A percentile compares a stretch with the other conserved stretches of the same genome.
phyloP scores from a whole-genome alignment of 2,888 invertebrate genomes.

The Priocnemis perturbator region DNA sequence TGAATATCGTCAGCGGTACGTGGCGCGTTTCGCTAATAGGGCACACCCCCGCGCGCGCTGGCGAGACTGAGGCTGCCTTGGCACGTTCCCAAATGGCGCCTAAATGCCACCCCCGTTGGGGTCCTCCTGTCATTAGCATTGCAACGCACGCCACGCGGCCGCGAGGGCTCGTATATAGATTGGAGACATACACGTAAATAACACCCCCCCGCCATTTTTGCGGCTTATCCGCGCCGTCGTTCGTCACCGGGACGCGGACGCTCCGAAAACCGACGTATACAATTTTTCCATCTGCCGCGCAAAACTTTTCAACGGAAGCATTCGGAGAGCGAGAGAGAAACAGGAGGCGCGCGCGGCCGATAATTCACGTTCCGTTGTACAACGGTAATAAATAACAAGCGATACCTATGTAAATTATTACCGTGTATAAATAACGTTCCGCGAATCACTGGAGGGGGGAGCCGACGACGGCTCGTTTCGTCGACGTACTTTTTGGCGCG shows the following conservation, averaged over 20 bases:
- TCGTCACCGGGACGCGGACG: too few species aligned
- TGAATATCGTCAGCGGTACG: slow-evolving; percentile 54
- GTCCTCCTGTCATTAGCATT: slow-evolving; percentile 64
- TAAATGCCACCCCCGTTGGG: slow-evolving; percentile 48
- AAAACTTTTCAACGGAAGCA: too few species aligned
- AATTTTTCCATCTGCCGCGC: too few species aligned
- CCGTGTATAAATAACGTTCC: slow-evolving; percentile 4
- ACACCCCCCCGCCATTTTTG: too few species aligned
- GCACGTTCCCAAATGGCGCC: slow-evolving; percentile 62
- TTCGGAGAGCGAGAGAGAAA: too few species aligned
- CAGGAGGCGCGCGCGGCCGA: not conserved
- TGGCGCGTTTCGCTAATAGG: slow-evolving; percentile 56
- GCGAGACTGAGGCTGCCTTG: slow-evolving; percentile 36
- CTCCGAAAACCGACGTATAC: too few species aligned
- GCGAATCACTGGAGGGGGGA: not conserved
- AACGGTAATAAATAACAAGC: slow-evolving; percentile 1
- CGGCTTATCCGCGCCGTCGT: too few species aligned
- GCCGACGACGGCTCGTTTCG: not conserved
- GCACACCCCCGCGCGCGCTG: slow-evolving; percentile 10
- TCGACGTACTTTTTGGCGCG: slow-evolving; percentile 1
- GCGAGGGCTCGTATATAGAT: slow-evolving; percentile 1
- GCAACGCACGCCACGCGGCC: slow-evolving; percentile 44
- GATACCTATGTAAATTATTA: slow-evolving; percentile 2
- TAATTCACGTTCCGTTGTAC: not conserved
- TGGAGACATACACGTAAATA: too few species aligned